Conservation (phyloP, 2,113 vertebrate species). For the Callionymus lyra region DNA sequence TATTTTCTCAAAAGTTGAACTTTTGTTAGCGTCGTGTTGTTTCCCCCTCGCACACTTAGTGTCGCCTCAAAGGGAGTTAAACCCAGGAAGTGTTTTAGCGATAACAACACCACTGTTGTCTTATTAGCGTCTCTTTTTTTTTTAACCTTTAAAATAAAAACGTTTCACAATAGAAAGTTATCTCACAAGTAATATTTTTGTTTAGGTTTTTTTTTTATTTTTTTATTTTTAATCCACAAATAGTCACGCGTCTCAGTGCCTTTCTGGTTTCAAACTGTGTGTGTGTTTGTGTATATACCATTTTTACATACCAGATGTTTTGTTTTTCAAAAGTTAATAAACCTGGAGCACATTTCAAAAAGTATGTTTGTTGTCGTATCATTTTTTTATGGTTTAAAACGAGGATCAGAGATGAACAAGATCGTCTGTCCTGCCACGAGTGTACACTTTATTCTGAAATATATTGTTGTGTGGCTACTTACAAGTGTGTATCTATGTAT, state of each 20-base stretch:
- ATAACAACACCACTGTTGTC: conserved; percentile 69
- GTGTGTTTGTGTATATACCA: conserved; percentile 44
- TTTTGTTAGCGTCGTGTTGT: conserved; percentile 8
- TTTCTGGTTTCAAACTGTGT: conserved; percentile 55
- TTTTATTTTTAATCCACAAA: conserved; percentile 25
- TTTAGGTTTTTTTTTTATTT: conserved; percentile 18
- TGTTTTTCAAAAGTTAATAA: conserved; percentile 51
- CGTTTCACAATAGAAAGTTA: conserved; percentile 22
- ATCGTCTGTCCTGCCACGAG: too few species aligned
- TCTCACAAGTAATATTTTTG: conserved; percentile 13
- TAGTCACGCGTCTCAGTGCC: conserved; percentile 55
- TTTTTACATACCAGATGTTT: conserved; percentile 43
- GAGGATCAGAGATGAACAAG: too few species aligned
- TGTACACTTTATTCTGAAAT: too few species aligned
- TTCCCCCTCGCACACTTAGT: conserved; percentile 28
- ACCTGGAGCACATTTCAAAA: conserved; percentile 57
- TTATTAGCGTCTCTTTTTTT: conserved; percentile 58
- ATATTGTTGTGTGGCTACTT: too few species aligned
- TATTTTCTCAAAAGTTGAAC: conserved; percentile 7
- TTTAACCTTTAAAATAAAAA: conserved; percentile 57
- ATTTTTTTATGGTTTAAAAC: conserved; percentile 7
- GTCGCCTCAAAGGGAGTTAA: conserved; percentile 50
- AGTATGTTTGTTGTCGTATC: conserved; percentile 28
- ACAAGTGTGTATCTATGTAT: too few species aligned
- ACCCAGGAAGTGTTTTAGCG: conserved; percentile 59